These are phyloP conservation scores for Andrena hattorfiana DNA, from an alignment of 2,888 invertebrate species.

Conservation along the genomic window DNA sequence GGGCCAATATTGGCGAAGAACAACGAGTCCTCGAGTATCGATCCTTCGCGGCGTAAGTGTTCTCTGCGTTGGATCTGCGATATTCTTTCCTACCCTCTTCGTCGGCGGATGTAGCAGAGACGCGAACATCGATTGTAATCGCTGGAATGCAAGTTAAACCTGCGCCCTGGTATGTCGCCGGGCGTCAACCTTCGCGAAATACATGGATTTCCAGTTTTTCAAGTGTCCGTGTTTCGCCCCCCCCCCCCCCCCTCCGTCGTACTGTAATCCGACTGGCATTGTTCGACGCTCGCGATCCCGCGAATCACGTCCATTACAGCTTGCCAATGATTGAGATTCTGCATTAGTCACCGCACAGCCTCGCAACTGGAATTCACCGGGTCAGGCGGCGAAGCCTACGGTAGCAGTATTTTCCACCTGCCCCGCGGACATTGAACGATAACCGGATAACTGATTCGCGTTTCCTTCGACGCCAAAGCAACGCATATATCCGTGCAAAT, in stretches of 20 bases:
- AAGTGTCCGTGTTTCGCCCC: neutral
- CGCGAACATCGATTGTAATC: neutral
- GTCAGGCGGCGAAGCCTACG: neutral
- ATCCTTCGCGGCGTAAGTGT: neutral
- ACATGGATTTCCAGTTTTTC: conserved; percentile 6
- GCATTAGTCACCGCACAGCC: conserved; percentile 4
- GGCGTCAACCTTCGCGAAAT: neutral
- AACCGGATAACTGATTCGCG: too few species aligned
- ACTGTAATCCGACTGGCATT: neutral
- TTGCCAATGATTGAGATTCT: conserved; percentile 23
- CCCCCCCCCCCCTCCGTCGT: neutral
- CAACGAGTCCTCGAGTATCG: neutral
- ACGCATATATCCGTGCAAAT: too few species aligned
- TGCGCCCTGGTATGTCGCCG: neutral
- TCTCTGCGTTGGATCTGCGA: neutral
- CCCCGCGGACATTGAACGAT: too few species aligned
- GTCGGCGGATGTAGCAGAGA: neutral
- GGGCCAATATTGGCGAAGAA: neutral
- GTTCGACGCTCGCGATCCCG: neutral
- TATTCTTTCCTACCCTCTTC: neutral
- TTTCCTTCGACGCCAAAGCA: too few species aligned
- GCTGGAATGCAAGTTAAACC: too few species aligned
- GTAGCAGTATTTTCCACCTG: neutral
- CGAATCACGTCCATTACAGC: conserved; percentile 6
- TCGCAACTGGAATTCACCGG: neutral